Evolutionary conservation across 2,113 vertebrate genomes (phyloP), one percentile per base, ranked within the genome.

Genomic region (Pomatostomus ruficeps): DNA sequence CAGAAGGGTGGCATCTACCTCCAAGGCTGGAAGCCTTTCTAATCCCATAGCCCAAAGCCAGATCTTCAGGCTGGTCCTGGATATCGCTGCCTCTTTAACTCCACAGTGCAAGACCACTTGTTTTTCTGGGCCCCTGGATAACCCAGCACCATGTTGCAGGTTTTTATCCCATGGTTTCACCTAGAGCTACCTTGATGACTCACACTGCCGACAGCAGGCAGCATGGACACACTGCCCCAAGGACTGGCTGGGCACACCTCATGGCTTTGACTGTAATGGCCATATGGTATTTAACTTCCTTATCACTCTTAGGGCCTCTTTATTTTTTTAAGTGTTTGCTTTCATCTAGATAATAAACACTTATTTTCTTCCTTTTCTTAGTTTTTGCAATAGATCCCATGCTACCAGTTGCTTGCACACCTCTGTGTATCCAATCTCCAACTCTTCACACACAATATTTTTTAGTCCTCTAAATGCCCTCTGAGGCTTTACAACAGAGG

Each of bases 141-240:
- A 68, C 6, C 7, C 11, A 25, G 35, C 26, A 74, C 4, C 6
- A 22, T 7, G 2, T 31, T 35, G 12, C 23, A 81, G 18, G 6
- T 2, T 84, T 91, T 83, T 58, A 46, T 71, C 9, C 10, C 21
- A 8, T 20, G 31, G 14, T 58, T 83, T 80, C 63, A 35, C 14
- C 9, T 5, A 48, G 5, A 79, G 9, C 17, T 78, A 9, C 21
- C 24, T 35, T 2, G 1, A 7, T 54, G 35, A 23, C 1, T 49
- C 18, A 18, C 16, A n/a, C 5, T 8, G 4, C 12, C 20, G 28
- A 7, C 23, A 71, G 26, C 12, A 42, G 43, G 28, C 25, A 84
- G 29, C 24, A 14, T 1, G 2, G 54, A 48, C 1, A 4, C 25
- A 38, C 2, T 81, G 5, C 9, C 13, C 12, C 3, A 3, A 24